Percentiles rank a stretch among this genome's conserved stretches.
These are phyloP conservation scores for Drosophila neocordata DNA, from an alignment of 1,140 invertebrate species.

Conservation along the genomic window DNA sequence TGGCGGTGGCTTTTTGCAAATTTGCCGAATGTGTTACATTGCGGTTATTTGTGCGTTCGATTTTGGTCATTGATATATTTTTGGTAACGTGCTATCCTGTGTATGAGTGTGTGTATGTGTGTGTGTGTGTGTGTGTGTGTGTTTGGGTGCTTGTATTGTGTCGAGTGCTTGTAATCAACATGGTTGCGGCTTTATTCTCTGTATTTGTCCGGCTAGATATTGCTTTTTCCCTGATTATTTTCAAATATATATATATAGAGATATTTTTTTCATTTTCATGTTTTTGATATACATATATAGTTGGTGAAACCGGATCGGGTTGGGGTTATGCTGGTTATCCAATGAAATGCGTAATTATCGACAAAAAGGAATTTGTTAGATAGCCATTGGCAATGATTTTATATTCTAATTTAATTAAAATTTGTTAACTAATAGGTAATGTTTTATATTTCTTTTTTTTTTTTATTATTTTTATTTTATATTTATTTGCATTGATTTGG, in stretches of 20 bases:
- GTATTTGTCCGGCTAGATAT: slow-evolving; percentile 15
- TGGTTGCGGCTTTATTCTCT: slow-evolving; percentile 56
- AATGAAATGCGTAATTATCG: slow-evolving; percentile 25
- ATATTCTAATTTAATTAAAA: slow-evolving; percentile 51
- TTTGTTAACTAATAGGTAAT: slow-evolving; percentile 2
- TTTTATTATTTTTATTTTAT: not conserved
- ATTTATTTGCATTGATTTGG: slow-evolving; percentile 1
- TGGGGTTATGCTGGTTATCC: not conserved
- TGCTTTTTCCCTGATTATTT: slow-evolving; percentile 72
- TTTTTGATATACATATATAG: not conserved
- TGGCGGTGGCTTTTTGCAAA: slow-evolving; percentile 46
- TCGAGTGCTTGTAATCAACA: slow-evolving; percentile 71
- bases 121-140: slow-evolving; percentile 13
- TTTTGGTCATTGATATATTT: slow-evolving; percentile 72
- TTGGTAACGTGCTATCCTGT: slow-evolving; percentile 25
- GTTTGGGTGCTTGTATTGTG: slow-evolving; percentile 23
- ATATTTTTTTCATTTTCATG: slow-evolving; percentile 13
- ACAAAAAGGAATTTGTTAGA: slow-evolving; percentile 30
- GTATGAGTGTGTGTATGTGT: too few relatives aligned
- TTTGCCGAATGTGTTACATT: slow-evolving; percentile 74
- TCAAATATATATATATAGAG: slow-evolving; percentile 40
- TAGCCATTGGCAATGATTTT: slow-evolving; percentile 50
- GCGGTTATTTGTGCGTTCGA: slow-evolving; percentile 70
- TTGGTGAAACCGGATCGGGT: too few relatives aligned
- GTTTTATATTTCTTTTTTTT: not conserved